Percentiles rank a stretch among this genome's conserved stretches.
These are phyloP conservation scores for Drosophila insularis DNA, from an alignment of 1,140 invertebrate species.

Conservation along the genomic window DNA sequence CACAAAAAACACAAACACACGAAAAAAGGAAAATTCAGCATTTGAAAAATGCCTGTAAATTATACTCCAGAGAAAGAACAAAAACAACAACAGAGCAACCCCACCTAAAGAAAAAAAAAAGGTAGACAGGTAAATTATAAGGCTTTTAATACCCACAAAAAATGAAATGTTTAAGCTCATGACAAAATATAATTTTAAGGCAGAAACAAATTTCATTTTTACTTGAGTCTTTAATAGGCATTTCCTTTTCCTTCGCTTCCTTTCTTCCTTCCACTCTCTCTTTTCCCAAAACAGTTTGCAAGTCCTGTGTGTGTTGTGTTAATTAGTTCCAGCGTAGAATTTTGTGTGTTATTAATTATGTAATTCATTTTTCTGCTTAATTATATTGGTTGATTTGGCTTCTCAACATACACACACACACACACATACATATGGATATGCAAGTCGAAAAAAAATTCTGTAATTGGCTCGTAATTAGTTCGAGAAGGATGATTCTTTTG, in stretches of 20 bases:
- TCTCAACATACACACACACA: background rate
- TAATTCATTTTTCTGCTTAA: slow-evolving; percentile 63
- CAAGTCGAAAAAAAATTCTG: slow-evolving; percentile 40
- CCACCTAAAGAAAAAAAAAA: slow-evolving; percentile 11
- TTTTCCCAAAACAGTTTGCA: slow-evolving; percentile 5
- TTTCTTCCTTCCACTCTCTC: slow-evolving; percentile 15
- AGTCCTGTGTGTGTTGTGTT: slow-evolving; percentile 28
- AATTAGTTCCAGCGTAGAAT: slow-evolving; percentile 53
- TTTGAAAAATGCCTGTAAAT: slow-evolving; percentile 50
- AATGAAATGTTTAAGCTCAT: slow-evolving; percentile 5
- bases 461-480: slow-evolving; percentile 58
- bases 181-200: slow-evolving; percentile 1
- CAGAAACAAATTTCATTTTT: slow-evolving; percentile 6
- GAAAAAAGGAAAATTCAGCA: slow-evolving; percentile 9
- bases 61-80: slow-evolving; percentile 43
- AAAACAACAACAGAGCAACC: slow-evolving; percentile 9
- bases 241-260: slow-evolving; percentile 1
- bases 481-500: slow-evolving; percentile 25
- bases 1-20: background rate
- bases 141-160: slow-evolving; percentile 25
- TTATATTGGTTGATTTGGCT: slow-evolving; percentile 42
- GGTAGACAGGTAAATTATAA: slow-evolving; percentile 34
- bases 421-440: slow-evolving; percentile 3
- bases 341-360: slow-evolving; percentile 58
- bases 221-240: slow-evolving; percentile 1